Percentiles rank a stretch among this genome's conserved stretches.
These are phyloP conservation scores for Megaleporinus macrocephalus DNA, from an alignment of 2,113 vertebrate genomes.

Conservation along the genomic window DNA sequence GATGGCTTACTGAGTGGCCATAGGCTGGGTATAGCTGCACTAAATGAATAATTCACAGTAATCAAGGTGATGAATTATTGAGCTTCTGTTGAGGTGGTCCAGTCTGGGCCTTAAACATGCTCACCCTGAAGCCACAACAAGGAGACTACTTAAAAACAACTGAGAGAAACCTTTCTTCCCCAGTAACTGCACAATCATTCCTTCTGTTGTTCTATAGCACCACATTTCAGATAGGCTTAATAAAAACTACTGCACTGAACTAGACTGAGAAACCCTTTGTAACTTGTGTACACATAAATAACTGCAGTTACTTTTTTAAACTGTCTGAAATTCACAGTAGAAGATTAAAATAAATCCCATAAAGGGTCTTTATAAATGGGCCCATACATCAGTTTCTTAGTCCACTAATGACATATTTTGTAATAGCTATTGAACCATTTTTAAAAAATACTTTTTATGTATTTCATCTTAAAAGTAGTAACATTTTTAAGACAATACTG, in stretches of 20 bases:
- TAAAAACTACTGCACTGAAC: background rate
- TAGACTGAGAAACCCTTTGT: background rate
- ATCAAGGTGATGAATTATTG: slow-evolving; percentile 55
- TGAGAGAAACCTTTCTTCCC: background rate
- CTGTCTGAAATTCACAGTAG: no score
- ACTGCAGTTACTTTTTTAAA: background rate
- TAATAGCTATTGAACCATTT: no score
- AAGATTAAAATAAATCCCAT: no score
- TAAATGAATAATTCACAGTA: slow-evolving; percentile 54
- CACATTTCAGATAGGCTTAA: background rate
- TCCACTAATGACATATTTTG: no score
- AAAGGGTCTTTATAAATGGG: no score
- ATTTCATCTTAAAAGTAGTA: no score
- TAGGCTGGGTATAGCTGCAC: background rate
- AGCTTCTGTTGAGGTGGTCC: slow-evolving; percentile 3
- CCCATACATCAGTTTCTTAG: no score
- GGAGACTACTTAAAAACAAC: background rate
- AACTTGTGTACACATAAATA: no score
- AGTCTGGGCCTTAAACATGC: background rate
- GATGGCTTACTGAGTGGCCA: background rate
- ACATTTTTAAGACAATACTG: no score
- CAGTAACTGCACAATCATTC: background rate
- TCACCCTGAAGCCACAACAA: background rate
- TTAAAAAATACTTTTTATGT: no score
- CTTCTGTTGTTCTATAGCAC: no score